Evolutionary conservation across 2,888 invertebrate species (phyloP).

Genomic region (Drosophila tripunctata): DNA sequence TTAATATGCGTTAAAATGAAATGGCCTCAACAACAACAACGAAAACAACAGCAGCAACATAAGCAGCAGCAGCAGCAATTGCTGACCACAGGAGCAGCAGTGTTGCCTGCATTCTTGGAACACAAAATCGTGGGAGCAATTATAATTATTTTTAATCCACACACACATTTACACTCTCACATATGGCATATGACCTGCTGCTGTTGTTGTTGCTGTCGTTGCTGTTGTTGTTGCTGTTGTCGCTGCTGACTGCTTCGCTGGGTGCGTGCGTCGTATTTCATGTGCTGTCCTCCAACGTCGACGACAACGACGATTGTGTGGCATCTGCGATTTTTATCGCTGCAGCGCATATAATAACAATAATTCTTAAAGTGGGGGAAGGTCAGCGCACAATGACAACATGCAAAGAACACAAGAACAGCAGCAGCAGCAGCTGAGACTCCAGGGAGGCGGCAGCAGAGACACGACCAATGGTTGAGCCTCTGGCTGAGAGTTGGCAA

Average conservation of each 20-base stretch:
- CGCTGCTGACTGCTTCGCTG: slow-evolving; percentile 42
- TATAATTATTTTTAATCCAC: slow-evolving; percentile 83
- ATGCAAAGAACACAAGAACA: slow-evolving; percentile 71
- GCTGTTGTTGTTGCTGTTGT: slow-evolving; percentile 44
- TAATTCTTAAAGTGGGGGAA: slow-evolving; percentile 83
- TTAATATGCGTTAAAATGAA: slow-evolving; percentile 81
- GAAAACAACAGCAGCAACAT: slow-evolving; percentile 40
- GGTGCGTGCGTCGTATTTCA: slow-evolving; percentile 76
- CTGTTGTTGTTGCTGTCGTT: slow-evolving; percentile 37
- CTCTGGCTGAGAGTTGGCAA: slow-evolving; percentile 19
- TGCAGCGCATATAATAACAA: slow-evolving; percentile 82
- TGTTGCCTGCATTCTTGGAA: slow-evolving; percentile 73
- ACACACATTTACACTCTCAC: slow-evolving; percentile 35
- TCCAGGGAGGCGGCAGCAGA: slow-evolving; percentile 47
- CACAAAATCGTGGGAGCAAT: slow-evolving; percentile 84
- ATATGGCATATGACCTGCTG: slow-evolving; percentile 63
- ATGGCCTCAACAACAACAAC: slow-evolving; percentile 69
- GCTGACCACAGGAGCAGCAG: slow-evolving; percentile 65
- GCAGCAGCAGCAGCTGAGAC: slow-evolving; percentile 77
- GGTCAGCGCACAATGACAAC: slow-evolving; percentile 68
- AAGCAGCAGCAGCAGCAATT: slow-evolving; percentile 48
- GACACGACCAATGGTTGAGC: slow-evolving; percentile 32
- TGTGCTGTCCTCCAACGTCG: slow-evolving; percentile 71
- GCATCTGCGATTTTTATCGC: slow-evolving; percentile 81
- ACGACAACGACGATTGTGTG: slow-evolving; percentile 68